Evolutionary conservation across 2,888 invertebrate genomes (phyloP), one percentile per base, ranked within the genome.

Genomic region (Hyposoter dolosus): DNA sequence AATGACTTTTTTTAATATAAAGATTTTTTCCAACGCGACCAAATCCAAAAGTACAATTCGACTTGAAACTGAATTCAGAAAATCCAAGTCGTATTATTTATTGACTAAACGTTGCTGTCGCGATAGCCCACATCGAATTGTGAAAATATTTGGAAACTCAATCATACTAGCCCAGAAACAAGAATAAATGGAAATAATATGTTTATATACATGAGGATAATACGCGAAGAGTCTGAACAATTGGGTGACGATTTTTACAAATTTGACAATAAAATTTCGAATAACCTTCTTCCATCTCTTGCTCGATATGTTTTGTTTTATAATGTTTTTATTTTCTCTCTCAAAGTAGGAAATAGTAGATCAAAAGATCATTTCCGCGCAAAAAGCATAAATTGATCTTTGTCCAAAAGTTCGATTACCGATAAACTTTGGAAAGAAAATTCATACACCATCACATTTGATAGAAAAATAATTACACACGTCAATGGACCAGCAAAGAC

Each of bases 301-400:
- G 28, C 60, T 60, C 60, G 60, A 60, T 60, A 60, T 60, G 60
- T 60, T 60, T 60, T 15, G 4, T 60, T 60, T 15, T 15, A 15
- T 60, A 2, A 10, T 69, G n/a, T 63, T 32, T 56, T 32, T 45
- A 82, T 60, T 81, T 77, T 74, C 9, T 12, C 28, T 45, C 17
- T 69, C 28, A 28, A 47, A 50, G 65, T 76, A 19, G 28, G 43
- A 56, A 6, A 19, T 43, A 32, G 1, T 28, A 5, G 28, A 60
- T 60, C 28, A 28, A 5, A 5, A 28, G 28, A 60, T 15, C 28
- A 60, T 60, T 28, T 28, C 12, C 4, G n/a, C 12, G 9, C 5
- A 60, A 28, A 60, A 60, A 28, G 6, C 23, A 28, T 15, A 28
- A 15, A 23, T 28, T 28, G 12, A 60, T 60, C 15, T 15, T 5